A percentile compares a stretch with the other conserved stretches of the same genome.
These are phyloP conservation scores for Syrrhaptes paradoxus DNA, from an alignment of 2,113 vertebrate species.

Conservation along the genomic window DNA sequence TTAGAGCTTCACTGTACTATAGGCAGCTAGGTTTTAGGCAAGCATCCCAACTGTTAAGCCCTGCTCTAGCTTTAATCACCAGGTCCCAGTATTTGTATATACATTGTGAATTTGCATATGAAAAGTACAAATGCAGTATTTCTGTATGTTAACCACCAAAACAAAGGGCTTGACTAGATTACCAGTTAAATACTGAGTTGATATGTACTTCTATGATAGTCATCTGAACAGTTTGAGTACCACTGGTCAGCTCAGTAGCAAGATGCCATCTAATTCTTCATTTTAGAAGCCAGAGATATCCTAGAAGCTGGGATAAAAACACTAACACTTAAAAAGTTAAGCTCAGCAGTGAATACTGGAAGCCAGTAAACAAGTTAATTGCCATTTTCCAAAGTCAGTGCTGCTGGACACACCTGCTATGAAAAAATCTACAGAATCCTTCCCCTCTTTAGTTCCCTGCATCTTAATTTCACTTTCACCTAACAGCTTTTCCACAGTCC, in stretches of 20 bases:
- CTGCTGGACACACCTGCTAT: background rate
- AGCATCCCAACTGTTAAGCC: background rate
- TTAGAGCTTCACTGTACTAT: background rate
- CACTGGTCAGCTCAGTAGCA: background rate
- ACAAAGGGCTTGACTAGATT: background rate
- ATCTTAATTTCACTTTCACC: background rate
- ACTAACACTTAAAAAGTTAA: background rate
- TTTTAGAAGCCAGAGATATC: background rate
- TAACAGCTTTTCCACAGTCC: background rate
- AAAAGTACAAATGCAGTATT: background rate
- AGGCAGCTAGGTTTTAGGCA: background rate
- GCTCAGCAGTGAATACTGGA: background rate
- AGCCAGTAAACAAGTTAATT: background rate
- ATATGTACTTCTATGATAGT: background rate
- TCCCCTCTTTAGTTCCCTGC: background rate
- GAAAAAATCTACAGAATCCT: background rate
- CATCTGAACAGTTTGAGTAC: background rate
- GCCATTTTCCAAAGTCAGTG: background rate
- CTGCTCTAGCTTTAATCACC: background rate
- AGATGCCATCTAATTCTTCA: background rate
- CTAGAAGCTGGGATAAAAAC: background rate
- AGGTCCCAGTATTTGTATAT: background rate
- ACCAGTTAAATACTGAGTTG: background rate
- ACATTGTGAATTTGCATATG: background rate
- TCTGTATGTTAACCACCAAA: background rate